Base-by-base conservation (phyloP, 1,140 invertebrate species). In the Copidosoma floridanum region DNA sequence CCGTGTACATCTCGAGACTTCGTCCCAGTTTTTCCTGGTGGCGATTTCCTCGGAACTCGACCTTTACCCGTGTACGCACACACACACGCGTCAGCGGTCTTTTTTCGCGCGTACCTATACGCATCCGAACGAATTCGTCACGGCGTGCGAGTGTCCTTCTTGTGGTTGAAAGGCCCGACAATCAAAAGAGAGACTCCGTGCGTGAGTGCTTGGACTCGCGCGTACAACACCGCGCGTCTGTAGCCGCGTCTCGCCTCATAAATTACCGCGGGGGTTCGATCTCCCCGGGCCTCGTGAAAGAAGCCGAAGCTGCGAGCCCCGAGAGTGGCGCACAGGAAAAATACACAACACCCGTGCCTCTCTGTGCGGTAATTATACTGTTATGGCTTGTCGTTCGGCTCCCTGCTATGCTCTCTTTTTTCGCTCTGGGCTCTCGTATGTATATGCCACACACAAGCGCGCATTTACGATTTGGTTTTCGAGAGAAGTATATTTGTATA, bases 41-140 rank as follows among this genome's bases (percentile, higher is more conserved):
- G 43, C 23, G 10, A 20, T 16, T 43, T n/a, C 40, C 40, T 43
- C n/a, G 43, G 23, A 21, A 24, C 43, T 24, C 23, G 23, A 21
- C 14, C n/a, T 43, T 4, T 21, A 46, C 20, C 43, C 21, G 23
- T 24, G 43, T 11, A n/a, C n/a, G n/a, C n/a, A n/a, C n/a, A n/a
- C n/a, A n/a, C n/a, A n/a, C n/a, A n/a, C n/a, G n/a, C n/a, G n/a
- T 12, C 18, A 2, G 11, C 0, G 21, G 24, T 12, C 8, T 27
- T 26, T 35, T 21, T 35, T 51, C 1, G 44, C 14, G 51, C 23
- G 24, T 3, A 51, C n/a, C n/a, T n/a, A n/a, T n/a, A n/a, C 50
- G 51, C 54, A 62, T 54, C 63, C 62, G 51, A 67, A 69, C 58
- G 53, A 64, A 69, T 69, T 69, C 65, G 68, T 65, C 54, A 67